Evolutionary conservation across 2,888 invertebrate species (phyloP), one percentile per base, ranked within the genome.

Genomic region (Dastarcus helophoroides): DNA sequence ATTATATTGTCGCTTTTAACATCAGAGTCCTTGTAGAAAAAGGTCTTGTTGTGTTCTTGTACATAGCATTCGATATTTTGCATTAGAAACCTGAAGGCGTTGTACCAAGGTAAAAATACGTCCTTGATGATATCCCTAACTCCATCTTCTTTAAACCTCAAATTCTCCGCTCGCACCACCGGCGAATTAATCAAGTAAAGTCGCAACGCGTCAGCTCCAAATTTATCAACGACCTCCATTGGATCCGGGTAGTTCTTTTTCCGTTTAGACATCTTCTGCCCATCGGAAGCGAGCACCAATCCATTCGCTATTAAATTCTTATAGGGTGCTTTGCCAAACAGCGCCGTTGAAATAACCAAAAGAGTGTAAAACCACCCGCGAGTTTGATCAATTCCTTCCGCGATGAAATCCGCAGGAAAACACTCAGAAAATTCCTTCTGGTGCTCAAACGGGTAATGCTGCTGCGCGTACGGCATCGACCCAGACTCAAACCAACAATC

Each of bases 401-500:
- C 95, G 53, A 99, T 93, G 54, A 99, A 99, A 65, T 99, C 93
- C 1, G 98, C 98, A 1, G 98, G 98, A 54, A 98, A 99, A 40
- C 75, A 73, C 21, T 81, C 81, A 39, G 86, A 80, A 58, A 95
- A 95, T 32, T 84, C 80, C 52, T 83, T 83, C 43, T 71, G 71
- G 50, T 83, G 82, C 58, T 95, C 90, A 60, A 98, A 98, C 0
- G 98, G 98, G 59, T 88, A 98, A 63, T 95, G 94, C 46, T 77
- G 72, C 57, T 94, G 93, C 1, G 93, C 97, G 53, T 94, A 98
- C 0, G 98, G 98, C 98, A 98, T 98, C 11, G 93, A 90, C 3
- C 98, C 97, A 1, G 94, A 94, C 60, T 99, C 98, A 63, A 99
- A 99, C 98, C 98, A 99, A 58, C 98, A 99, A 62, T 99, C 98